Evolutionary conservation across 2,113 vertebrate genomes (phyloP), one percentile per base, ranked within the genome.

Genomic region (Elanoides forficatus): DNA sequence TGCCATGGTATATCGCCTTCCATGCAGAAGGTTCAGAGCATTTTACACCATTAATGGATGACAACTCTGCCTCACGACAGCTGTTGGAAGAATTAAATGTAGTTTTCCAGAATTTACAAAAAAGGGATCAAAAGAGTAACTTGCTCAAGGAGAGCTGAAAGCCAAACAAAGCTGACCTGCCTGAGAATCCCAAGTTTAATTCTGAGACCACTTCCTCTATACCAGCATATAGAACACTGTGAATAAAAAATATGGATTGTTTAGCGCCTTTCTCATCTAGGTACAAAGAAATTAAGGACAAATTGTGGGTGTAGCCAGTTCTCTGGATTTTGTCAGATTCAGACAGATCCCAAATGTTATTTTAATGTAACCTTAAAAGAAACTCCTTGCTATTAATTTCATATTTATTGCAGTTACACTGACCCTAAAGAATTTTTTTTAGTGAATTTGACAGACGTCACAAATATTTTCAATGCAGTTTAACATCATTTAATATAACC

Each of bases 391-490:
- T 92, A 87, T 96, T 96, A 97, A 93, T 97, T 90, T 94, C 71
- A 6, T 95, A 89, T 95, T 97, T 96, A 97, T 95, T 97, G 78
- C 86, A 78, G 58, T 92, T 89, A 73, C 89, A 22, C 25, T 93
- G 94, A 95, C 85, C 86, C 75, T 95, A 93, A 95, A 91, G 45
- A 97, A 34, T 96, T 93, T 87, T 94, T 87, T 9, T 0, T 29
- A 95, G 95, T 96, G 21, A 89, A 94, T 96, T 95, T 91, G 96
- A 91, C 88, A 91, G 83, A 84, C 93, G 71, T 96, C 95, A 96
- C 94, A 96, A 92, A 96, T 97, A 97, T 97, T 97, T 97, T 92
- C 53, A 91, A 10, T 93, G 66, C 70, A 91, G 60, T 83, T 91
- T 96, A 92, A 81, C 83, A 59, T 86, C 56, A 86, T 86, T 94